Conservation (phyloP, 2,888 invertebrate genomes). For the Brenthis daphne region DNA sequence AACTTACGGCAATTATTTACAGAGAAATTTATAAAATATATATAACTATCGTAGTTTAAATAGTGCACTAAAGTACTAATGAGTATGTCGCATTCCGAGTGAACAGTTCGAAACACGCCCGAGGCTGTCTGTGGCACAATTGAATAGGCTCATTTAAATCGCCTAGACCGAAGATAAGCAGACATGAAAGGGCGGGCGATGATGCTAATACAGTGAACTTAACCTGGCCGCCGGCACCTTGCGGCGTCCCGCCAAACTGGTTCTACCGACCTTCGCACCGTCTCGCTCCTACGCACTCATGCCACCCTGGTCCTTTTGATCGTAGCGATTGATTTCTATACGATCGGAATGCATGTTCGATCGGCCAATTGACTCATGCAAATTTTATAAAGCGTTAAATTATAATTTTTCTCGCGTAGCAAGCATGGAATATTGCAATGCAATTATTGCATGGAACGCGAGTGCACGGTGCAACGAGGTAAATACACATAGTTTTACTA, state of each 20-base stretch:
- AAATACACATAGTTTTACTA: conserved; percentile 3
- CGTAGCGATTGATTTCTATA: conserved; percentile 67
- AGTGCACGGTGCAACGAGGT: not conserved
- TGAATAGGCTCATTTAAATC: conserved; percentile 74
- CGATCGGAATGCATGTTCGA: conserved; percentile 43
- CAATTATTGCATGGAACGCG: not conserved
- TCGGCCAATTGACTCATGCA: conserved; percentile 14
- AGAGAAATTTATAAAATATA: not conserved
- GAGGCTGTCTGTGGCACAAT: conserved; percentile 51
- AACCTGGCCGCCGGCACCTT: conserved; percentile 77
- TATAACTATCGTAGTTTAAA: not conserved
- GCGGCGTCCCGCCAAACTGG: conserved; percentile 76
- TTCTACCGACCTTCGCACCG: conserved; percentile 74
- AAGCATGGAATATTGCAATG: not conserved
- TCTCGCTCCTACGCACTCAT: conserved; percentile 64
- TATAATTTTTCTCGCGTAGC: conserved; percentile 2
- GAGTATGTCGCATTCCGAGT: conserved; percentile 27
- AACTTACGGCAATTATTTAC: not conserved
- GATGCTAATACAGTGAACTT: conserved; percentile 78
- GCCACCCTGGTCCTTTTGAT: conserved; percentile 68
- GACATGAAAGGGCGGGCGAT: conserved; percentile 77
- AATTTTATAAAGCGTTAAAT: not conserved
- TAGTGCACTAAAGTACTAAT: conserved; percentile 27
- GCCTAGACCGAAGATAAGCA: conserved; percentile 72
- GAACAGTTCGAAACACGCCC: conserved; percentile 35